Base-by-base conservation (phyloP, 2,888 invertebrate species). In the Tridacna gigas region DNA sequence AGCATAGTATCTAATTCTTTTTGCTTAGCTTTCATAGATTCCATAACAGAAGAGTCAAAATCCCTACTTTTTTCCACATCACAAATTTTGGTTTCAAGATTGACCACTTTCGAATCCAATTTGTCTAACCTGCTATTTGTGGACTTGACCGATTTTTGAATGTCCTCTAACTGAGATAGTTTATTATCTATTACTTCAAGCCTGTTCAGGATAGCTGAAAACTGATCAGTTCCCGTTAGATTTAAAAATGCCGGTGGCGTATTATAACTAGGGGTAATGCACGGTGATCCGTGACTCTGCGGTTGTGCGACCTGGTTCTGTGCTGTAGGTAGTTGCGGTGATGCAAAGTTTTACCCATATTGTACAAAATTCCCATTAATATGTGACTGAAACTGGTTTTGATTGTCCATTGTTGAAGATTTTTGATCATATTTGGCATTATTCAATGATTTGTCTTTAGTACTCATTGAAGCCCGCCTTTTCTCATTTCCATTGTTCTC, bases 1-100 rank as follows among this genome's bases (percentile, higher is more conserved):
- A 74, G 47, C 51, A 66, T 74, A 5, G 12, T 47, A n/a, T 79
- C 79, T n/a, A 79, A 22, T 5, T 66, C 67, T 37, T 45, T 63
- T 12, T 73, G 60, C 48, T 79, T 73, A 45, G 45, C 9, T 11
- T 66, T 65, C 12, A 76, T 65, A 20, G n/a, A 11, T 18, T 76
- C 51, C 25, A 76, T 65, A 47, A 11, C n/a, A 3, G 22, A n/a
- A 18, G 66, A 28, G 20, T 66, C 66, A 66, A 66, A 66, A 18
- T 26, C 26, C 28, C 66, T 66, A 26, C 66, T 20, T 66, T 18
- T 28, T 13, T 66, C 66, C 13, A 66, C 18, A 20, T 66, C 66
- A 15, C 18, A 7, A 11, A 66, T 66, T 20, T 26, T 66, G 5
- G 15, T 66, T 66, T 66, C 66, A 18, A 66, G 18, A 9, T 11